phyloP scores from a whole-genome alignment of 2,888 invertebrate species.

The Cerceris rybyensis region DNA sequence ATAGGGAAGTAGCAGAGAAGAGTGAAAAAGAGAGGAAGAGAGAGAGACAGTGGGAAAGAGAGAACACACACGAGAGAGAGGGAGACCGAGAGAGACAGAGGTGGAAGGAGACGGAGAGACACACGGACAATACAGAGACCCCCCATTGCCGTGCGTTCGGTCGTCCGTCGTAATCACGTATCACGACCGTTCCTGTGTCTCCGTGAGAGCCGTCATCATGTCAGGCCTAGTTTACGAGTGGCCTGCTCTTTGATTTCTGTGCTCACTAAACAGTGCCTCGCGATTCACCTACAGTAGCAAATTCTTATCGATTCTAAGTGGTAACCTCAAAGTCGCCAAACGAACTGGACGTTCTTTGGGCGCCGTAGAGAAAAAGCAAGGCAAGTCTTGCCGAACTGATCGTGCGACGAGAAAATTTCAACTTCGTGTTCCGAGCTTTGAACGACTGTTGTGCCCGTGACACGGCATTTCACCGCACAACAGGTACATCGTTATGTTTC shows the following conservation, averaged over 20 bases:
- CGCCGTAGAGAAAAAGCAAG: slow-evolving; percentile 39
- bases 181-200: slow-evolving; percentile 47
- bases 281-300: slow-evolving; percentile 14
- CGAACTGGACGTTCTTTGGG: slow-evolving; percentile 31
- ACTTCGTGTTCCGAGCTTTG: slow-evolving; percentile 27
- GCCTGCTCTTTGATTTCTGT: slow-evolving; percentile 43
- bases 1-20: slow-evolving; percentile 44
- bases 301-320: slow-evolving; percentile 35
- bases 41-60: slow-evolving; percentile 7
- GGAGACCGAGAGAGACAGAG: slow-evolving; percentile 22
- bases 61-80: neutral
- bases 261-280: slow-evolving; percentile 16
- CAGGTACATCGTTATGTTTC: slow-evolving; percentile 39
- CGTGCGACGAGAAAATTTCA: slow-evolving; percentile 35
- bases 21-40: slow-evolving; percentile 5
- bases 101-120: slow-evolving; percentile 24
- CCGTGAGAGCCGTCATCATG: slow-evolving; percentile 51
- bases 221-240: slow-evolving; percentile 52
- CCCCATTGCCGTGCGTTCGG: slow-evolving; percentile 54
- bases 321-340: slow-evolving; percentile 51
- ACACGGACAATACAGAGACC: slow-evolving; percentile 52
- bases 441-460: slow-evolving; percentile 44
- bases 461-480: slow-evolving; percentile 44
- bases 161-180: slow-evolving; percentile 56
- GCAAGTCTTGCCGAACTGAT: slow-evolving; percentile 35